A percentile compares a stretch with the other conserved stretches of the same genome.
Evolutionary conservation across 2,113 vertebrate genomes (phyloP).

Genomic region (Dromiciops gliroides): DNA sequence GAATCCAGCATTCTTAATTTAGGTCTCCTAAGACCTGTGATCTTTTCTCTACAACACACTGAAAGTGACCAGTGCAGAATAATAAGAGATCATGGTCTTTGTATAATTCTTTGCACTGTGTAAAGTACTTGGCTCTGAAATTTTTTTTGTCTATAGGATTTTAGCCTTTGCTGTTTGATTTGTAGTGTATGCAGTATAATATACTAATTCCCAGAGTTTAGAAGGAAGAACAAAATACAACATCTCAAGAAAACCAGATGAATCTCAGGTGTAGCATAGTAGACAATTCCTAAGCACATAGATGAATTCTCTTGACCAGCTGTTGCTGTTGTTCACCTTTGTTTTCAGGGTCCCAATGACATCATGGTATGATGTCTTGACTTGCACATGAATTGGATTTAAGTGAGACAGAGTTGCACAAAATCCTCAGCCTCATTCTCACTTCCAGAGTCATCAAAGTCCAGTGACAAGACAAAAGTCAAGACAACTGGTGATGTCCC

Average conservation of each 20-base stretch:
- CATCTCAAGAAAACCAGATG: not conserved
- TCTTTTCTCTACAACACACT: not conserved
- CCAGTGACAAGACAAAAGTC: not conserved
- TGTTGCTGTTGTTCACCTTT: not conserved
- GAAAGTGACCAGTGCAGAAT: not conserved
- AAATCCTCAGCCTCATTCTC: not conserved
- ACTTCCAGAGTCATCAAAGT: not conserved
- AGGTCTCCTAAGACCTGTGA: not conserved
- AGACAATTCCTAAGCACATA: not conserved
- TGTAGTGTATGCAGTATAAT: not conserved
- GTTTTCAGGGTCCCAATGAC: not conserved
- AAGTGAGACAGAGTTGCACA: not conserved
- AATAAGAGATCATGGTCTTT: slow-evolving; percentile 30
- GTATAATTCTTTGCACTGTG: slow-evolving; percentile 46
- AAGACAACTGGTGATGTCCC: not conserved
- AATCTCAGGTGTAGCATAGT: not conserved
- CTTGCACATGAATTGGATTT: not conserved
- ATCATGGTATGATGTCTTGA: not conserved
- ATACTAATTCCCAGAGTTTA: not conserved
- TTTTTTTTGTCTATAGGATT: slow-evolving; percentile 7
- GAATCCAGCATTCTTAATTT: not conserved
- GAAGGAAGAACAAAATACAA: not conserved
- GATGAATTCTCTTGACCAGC: not conserved
- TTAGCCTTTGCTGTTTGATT: slow-evolving; percentile 12
- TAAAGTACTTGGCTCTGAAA: slow-evolving; percentile 45